These are phyloP conservation scores for Eupithecia subfuscata DNA, from an alignment of 2,888 invertebrate species.

Conservation along the genomic window DNA sequence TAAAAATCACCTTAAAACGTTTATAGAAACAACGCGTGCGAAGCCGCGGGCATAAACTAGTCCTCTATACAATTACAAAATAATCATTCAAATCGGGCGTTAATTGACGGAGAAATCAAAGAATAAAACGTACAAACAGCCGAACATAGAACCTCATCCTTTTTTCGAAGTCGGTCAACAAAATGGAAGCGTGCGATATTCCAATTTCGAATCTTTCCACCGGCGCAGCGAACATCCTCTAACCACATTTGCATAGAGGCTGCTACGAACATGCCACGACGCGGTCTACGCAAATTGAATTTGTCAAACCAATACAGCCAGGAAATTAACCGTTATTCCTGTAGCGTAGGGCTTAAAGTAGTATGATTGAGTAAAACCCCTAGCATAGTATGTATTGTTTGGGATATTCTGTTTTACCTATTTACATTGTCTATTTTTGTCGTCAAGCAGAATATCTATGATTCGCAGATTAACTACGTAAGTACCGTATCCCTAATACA, in stretches of 20 bases:
- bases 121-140: too few relatives aligned
- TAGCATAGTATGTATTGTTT: not conserved
- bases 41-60: too few relatives aligned
- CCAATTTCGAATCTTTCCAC: not conserved
- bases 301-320: not conserved
- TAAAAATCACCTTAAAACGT: too few relatives aligned
- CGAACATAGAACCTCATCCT: too few relatives aligned
- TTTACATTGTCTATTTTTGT: not conserved
- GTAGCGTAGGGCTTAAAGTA: not conserved
- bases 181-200: slow-evolving; percentile 4
- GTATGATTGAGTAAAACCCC: not conserved
- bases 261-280: not conserved
- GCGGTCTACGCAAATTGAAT: not conserved
- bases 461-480: not conserved
- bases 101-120: too few relatives aligned
- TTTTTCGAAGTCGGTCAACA: not conserved
- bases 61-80: too few relatives aligned
- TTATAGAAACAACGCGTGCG: too few relatives aligned
- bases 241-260: not conserved
- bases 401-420: too few relatives aligned
- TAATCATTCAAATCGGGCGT: too few relatives aligned
- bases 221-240: not conserved
- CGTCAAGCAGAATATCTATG: not conserved
- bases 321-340: not conserved
- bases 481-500: too few relatives aligned